Conservation (phyloP, 2,888 invertebrate species). For the Perithous albicinctus region DNA sequence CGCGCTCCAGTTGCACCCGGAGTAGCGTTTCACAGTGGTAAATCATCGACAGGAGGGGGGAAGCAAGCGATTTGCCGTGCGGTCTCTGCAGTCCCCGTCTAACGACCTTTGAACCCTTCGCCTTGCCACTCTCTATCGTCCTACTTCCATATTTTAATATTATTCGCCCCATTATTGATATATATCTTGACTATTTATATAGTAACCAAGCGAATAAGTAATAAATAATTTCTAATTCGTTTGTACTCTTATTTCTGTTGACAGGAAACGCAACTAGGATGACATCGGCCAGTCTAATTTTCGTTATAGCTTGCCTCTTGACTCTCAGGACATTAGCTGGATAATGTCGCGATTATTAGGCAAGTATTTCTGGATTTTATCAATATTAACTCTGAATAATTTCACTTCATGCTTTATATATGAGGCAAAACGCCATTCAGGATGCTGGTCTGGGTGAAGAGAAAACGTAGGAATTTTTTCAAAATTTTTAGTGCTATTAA, state of each 20-base stretch:
- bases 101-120: constrained; percentile 42
- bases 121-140: constrained; percentile 22
- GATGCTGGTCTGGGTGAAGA: no score
- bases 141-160: constrained; percentile 34
- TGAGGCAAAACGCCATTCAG: neutral
- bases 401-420: neutral
- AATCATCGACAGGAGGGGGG: constrained; percentile 62
- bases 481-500: no score
- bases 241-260: constrained; percentile 45
- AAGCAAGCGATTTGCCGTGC: constrained; percentile 58
- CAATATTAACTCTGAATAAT: neutral
- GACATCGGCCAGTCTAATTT: constrained; percentile 48
- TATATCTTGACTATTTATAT: neutral
- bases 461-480: no score
- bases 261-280: constrained; percentile 48
- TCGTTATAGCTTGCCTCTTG: constrained; percentile 28
- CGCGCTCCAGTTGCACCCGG: constrained; percentile 42
- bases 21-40: constrained; percentile 55
- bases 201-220: neutral
- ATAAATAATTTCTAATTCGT: neutral
- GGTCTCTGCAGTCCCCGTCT: constrained; percentile 14
- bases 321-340: constrained; percentile 37
- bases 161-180: neutral
- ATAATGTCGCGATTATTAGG: constrained; percentile 47
- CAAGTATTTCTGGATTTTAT: constrained; percentile 28